Base-by-base conservation (phyloP, 2,113 vertebrate genomes). In the Gadus macrocephalus region DNA sequence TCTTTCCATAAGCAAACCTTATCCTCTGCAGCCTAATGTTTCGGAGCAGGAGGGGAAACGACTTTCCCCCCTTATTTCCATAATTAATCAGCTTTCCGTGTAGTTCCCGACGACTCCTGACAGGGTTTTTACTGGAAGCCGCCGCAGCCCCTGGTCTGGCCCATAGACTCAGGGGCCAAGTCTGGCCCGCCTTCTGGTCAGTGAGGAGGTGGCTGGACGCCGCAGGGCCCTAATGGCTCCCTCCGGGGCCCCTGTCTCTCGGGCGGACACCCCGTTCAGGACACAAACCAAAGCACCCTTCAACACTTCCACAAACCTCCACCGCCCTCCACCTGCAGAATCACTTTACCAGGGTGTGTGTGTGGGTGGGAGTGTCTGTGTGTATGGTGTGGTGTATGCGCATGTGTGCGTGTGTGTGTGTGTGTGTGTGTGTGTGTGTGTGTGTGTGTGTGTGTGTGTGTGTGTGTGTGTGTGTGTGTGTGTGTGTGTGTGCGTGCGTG, bases 271-370 rank as follows among this genome's bases (percentile, higher is more conserved):
- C n/a, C 72, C 82, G 76, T 83, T 83, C 73, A 81, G 74, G 79
- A 25, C 70, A 79, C 75, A 86, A 88, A 88, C 87, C 81, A 25
- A 74, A 28, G 70, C 69, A 78, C 82, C 73, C 80, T 75, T 83
- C 84, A 66, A 82, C 73, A 83, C 87, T 81, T 86, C 82, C 81
- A 70, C 79, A 81, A n/a, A 69, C 61, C 69, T 75, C 78, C 60
- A 67, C 56, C 17, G n/a, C 82, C 70, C 80, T 83, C 78, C 84
- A 90, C 82, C 88, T 85, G 86, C 82, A 87, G 79, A 85, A 86
- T 89, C 87, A 70, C 80, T 91, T 89, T 87, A 60, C 70, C 60
- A 42, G n/a, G 70, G 72, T 9, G 42, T 14, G 42, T 49, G 42
- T 49, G 42, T 49, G 42, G 8, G 42, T 49, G 42, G 8, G 42